Evolutionary conservation across 2,797 vertebrate genomes (phyloP).

Genomic region (Petrocephalus schoutedeni): DNA sequence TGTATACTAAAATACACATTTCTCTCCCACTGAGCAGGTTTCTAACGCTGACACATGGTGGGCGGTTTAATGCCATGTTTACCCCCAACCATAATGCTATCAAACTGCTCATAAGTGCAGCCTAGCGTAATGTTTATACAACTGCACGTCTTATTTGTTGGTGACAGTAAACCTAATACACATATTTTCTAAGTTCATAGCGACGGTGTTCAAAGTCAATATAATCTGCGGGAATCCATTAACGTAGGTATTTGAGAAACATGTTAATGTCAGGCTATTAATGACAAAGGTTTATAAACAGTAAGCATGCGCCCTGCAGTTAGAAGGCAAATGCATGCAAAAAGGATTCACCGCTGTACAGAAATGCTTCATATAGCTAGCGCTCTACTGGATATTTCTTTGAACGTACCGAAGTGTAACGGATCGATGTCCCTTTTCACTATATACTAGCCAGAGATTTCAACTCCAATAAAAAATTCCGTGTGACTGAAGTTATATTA

Average conservation of each 20-base stretch:
- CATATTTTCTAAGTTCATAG: background rate
- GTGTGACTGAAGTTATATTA: background rate
- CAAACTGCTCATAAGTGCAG: background rate
- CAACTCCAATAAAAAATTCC: background rate
- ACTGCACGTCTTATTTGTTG: background rate
- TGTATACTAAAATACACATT: background rate
- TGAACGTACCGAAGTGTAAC: background rate
- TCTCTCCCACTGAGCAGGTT: background rate
- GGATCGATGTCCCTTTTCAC: background rate
- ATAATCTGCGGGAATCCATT: background rate
- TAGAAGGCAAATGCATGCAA: background rate
- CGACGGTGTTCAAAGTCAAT: background rate
- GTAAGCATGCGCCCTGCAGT: background rate
- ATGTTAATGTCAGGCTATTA: background rate
- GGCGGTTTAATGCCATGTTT: background rate
- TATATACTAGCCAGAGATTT: background rate
- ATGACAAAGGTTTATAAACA: background rate
- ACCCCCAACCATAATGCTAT: background rate
- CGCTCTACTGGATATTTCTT: background rate
- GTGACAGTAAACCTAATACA: background rate
- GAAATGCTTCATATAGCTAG: background rate
- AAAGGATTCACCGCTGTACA: background rate
- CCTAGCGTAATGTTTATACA: conserved; percentile 7
- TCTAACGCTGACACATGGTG: background rate
- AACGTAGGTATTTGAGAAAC: background rate